Conservation (phyloP, 2,113 vertebrate genomes). For the human region DNA sequence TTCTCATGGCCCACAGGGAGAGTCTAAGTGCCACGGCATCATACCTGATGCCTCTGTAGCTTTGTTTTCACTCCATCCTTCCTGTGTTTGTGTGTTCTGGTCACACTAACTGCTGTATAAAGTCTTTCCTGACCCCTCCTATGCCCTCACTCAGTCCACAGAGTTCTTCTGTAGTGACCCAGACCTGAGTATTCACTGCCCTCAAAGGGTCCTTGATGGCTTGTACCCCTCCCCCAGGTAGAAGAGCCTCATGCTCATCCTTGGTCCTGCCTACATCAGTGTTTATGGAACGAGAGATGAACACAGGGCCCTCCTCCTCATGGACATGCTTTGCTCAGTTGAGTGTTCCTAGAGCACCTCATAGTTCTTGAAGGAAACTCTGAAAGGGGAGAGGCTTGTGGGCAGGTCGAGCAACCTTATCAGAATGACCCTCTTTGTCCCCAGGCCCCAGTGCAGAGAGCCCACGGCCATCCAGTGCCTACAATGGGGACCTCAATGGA, state of each 20-base stretch:
- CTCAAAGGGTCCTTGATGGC: neutral
- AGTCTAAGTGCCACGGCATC: neutral
- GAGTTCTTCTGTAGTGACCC: neutral
- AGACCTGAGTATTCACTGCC: neutral
- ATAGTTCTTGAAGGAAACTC: neutral
- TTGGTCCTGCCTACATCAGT: neutral
- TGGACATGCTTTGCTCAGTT: neutral
- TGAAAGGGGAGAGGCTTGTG: neutral
- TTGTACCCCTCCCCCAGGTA: neutral
- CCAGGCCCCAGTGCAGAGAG: conserved; percentile 88
- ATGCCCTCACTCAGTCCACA: neutral
- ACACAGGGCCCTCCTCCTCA: neutral
- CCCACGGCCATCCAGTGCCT: conserved; percentile 86
- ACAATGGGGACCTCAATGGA: conserved; percentile 96
- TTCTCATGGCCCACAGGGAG: neutral
- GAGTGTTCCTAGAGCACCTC: conserved; percentile 12
- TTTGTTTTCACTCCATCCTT: neutral
- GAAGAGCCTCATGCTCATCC: neutral
- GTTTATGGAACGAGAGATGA: neutral
- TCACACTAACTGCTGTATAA: neutral
- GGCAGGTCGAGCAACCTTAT: neutral
- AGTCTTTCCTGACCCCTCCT: neutral
- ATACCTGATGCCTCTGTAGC: neutral
- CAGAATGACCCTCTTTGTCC: neutral
- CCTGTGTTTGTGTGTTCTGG: neutral